These are phyloP conservation scores for Eupithecia dodoneata DNA, from an alignment of 2,888 invertebrate species.

Conservation along the genomic window DNA sequence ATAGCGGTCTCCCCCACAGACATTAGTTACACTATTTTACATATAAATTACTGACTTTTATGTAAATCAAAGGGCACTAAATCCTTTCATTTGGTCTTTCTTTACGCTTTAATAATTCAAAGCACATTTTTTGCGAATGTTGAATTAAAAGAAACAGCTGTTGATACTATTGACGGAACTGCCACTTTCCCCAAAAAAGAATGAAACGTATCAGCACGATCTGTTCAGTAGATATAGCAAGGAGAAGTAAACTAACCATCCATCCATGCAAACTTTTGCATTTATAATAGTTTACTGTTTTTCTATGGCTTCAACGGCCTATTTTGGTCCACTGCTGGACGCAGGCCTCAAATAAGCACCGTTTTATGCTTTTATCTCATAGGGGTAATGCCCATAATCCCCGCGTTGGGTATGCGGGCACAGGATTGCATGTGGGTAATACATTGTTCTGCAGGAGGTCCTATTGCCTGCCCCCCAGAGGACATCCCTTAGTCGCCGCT, in stretches of 20 bases:
- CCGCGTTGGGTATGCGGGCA: too few relatives aligned
- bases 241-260: neutral
- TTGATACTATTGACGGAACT: neutral
- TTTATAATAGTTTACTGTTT: neutral
- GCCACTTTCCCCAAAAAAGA: neutral
- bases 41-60: constrained; percentile 13
- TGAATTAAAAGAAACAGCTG: neutral
- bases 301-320: too few relatives aligned
- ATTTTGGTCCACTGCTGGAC: too few relatives aligned
- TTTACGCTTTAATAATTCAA: neutral
- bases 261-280: neutral
- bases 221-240: neutral
- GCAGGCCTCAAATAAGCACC: too few relatives aligned
- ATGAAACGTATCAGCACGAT: neutral
- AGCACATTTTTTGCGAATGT: neutral
- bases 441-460: too few relatives aligned
- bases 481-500: too few relatives aligned
- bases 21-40: constrained; percentile 13
- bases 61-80: constrained; percentile 2
- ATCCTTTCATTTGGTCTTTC: constrained; percentile 4
- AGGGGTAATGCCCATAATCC: too few relatives aligned
- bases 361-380: too few relatives aligned
- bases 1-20: constrained; percentile 16
- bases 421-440: too few relatives aligned
- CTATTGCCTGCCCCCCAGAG: too few relatives aligned